phyloP scores from a whole-genome alignment of 2,888 invertebrate genomes.

The Digitonthophagus gazella region DNA sequence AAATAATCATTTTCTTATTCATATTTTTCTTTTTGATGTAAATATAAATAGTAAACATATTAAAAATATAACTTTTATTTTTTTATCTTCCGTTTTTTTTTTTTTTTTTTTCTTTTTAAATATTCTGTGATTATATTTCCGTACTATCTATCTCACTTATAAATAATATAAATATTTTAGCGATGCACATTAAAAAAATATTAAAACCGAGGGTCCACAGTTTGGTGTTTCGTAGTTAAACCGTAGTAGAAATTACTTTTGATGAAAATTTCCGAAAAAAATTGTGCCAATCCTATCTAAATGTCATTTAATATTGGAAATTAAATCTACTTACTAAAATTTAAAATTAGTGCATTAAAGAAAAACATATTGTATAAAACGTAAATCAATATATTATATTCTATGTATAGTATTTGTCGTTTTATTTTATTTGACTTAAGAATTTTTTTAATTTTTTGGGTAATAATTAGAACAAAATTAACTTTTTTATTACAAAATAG shows the following conservation, averaged over 20 bases:
- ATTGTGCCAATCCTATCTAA: not conserved
- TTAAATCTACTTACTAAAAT: too few relatives aligned
- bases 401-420: not conserved
- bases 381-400: not conserved
- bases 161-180: not conserved
- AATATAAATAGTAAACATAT: not conserved
- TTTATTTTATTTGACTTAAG: conserved; percentile 1
- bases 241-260: not conserved
- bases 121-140: conserved; percentile 1
- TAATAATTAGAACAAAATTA: too few relatives aligned
- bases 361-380: not conserved
- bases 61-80: not conserved
- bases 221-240: not conserved
- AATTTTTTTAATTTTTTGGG: too few relatives aligned
- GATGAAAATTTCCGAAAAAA: not conserved
- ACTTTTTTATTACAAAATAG: too few relatives aligned
- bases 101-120: not conserved
- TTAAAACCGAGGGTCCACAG: not conserved
- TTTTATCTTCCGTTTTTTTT: not conserved
- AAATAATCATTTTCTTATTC: too few relatives aligned
- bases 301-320: not conserved
- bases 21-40: conserved; percentile 5
- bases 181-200: not conserved
- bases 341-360: not conserved
- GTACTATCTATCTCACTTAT: not conserved